Base-by-base conservation (phyloP, 2,797 vertebrate species). In the Dicrostonyx torquatus region DNA sequence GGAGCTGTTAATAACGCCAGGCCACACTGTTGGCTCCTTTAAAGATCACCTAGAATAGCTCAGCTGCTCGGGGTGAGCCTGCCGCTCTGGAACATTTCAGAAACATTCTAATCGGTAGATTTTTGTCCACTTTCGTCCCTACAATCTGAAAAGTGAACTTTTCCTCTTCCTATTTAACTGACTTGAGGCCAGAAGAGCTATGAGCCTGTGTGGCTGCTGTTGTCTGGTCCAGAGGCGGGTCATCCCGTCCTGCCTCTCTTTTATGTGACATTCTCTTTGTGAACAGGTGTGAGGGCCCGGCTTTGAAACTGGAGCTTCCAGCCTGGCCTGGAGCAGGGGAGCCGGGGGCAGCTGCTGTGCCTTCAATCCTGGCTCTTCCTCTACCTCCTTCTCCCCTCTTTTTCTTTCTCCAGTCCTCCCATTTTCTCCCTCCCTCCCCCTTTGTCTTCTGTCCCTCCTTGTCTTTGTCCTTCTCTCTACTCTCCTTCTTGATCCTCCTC, bases 231-330 rank as follows among this genome's bases (percentile, higher is more conserved):
- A 70, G 22, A 62, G 24, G 94, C 72, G 0, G 18, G 40, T 45
- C 48, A 26, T 80, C 84, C 90, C 96, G 64, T 77, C 96, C 48
- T 43, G 96, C 93, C 82, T 18, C 68, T 34, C 78, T 97, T 85
- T 93, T 82, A 85, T 89, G 66, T 31, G 93, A 87, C 76, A 34
- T 77, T 91, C 95, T 93, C 92, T 84, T 91, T 87, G 73, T 60
- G 53, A 79, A 87, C 94, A 98, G 97, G 98, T 96, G 98, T 97
- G 97, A 97, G 98, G 97, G 97, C 97, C 66, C 94, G 97, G 97
- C 98, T 97, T 97, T 95, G 96, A 97, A 95, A 93, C 53, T 64
- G 87, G 91, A 95, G 97, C 95, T 83, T 93, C 87, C 64, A 75
- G 76, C 89, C 92, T 24, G 93, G 95, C 95, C 68, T n/a, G 40